phyloP scores from a whole-genome alignment of 2,113 vertebrate species.

The Anguilla japonica region DNA sequence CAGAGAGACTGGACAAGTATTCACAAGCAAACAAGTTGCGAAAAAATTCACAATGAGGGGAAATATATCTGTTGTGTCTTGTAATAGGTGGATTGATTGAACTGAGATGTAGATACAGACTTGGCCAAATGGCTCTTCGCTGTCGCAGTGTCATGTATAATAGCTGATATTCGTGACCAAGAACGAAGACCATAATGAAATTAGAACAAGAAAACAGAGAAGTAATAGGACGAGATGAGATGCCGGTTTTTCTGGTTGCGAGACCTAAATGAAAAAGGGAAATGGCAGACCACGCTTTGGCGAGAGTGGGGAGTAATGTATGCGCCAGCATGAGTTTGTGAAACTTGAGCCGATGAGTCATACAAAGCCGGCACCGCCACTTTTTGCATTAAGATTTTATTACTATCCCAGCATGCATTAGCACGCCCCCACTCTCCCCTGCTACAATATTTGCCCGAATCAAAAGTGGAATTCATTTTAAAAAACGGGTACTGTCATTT shows the following conservation, averaged over 20 bases:
- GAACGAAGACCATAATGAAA: not conserved
- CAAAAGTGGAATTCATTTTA: no score
- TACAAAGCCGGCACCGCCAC: not conserved
- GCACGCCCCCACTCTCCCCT: not conserved
- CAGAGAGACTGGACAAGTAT: not conserved
- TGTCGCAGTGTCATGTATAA: not conserved
- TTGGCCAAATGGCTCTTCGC: not conserved
- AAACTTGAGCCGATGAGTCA: conserved; percentile 12
- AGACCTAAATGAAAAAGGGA: conserved; percentile 40
- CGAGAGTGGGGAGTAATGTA: conserved; percentile 4
- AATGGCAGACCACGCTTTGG: conserved; percentile 29
- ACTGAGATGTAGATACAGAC: not conserved
- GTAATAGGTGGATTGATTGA: not conserved
- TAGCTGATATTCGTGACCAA: not conserved
- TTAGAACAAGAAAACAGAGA: not conserved
- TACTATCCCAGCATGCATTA: not conserved
- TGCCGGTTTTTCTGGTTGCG: conserved; percentile 26
- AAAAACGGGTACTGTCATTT: not conserved
- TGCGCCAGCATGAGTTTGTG: conserved; percentile 22
- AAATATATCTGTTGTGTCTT: not conserved
- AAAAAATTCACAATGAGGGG: not conserved
- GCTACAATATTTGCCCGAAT: not conserved
- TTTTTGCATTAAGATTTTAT: not conserved
- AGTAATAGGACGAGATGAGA: conserved; percentile 24
- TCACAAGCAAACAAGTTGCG: not conserved